Conservation (phyloP, 2,888 invertebrate species). For the Macrophya annulata region DNA sequence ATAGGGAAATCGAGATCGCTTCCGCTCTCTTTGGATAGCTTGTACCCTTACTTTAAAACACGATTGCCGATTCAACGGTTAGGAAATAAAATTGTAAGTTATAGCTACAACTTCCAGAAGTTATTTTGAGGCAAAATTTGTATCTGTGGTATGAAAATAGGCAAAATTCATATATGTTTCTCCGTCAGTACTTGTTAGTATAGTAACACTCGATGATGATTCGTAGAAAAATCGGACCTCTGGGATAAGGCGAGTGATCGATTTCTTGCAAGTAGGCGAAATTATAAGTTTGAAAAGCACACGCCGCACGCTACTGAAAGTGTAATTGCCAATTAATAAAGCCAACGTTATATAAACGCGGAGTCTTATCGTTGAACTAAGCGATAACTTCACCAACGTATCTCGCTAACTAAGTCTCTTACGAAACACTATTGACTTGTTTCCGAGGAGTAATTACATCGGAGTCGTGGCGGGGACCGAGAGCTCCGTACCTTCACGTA, state of each 20-base stretch:
- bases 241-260: background rate
- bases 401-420: background rate
- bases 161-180: background rate
- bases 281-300: background rate
- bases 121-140: no score
- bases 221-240: background rate
- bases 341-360: background rate
- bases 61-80: background rate
- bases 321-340: constrained; percentile 36
- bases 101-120: background rate
- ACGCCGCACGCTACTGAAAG: background rate
- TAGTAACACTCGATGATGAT: background rate
- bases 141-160: background rate
- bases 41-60: background rate
- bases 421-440: constrained; percentile 28
- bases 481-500: background rate
- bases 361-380: background rate
- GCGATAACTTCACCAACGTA: constrained; percentile 12
- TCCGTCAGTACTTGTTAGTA: background rate
- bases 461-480: background rate
- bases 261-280: background rate
- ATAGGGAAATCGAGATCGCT: background rate
- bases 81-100: background rate
- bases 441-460: background rate
- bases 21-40: background rate